phyloP scores from a whole-genome alignment of 2,113 vertebrate genomes.

The Nanger granti region DNA sequence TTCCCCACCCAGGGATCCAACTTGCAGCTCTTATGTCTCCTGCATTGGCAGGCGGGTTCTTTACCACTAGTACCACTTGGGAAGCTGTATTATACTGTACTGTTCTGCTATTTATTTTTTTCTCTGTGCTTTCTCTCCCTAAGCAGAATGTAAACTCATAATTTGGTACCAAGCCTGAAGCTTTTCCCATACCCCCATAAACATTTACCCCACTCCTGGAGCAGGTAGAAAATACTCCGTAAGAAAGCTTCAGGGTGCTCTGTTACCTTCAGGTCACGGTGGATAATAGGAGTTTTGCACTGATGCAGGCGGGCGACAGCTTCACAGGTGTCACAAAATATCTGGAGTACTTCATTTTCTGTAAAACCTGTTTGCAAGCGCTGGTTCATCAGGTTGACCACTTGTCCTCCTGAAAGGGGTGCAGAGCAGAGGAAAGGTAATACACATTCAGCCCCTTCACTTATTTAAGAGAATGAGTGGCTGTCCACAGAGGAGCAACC shows the following conservation, averaged over 20 bases:
- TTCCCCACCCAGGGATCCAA: not conserved
- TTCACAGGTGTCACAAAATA: conserved; percentile 97
- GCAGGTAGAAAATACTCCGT: not conserved
- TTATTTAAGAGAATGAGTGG: not conserved
- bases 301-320: conserved; percentile 93
- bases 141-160: not conserved
- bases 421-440: not conserved
- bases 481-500: not conserved
- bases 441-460: not conserved
- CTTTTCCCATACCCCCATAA: not conserved
- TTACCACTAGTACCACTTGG: not conserved
- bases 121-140: not conserved
- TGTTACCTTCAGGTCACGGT: conserved; percentile 94
- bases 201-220: not conserved
- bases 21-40: not conserved
- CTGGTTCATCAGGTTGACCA: conserved; percentile 98
- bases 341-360: conserved; percentile 92
- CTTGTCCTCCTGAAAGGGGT: conserved; percentile 87
- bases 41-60: not conserved
- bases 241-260: not conserved
- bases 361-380: conserved; percentile 93
- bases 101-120: not conserved
- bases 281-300: conserved; percentile 93
- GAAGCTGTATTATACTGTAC: not conserved
- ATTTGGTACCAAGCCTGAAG: not conserved